Evolutionary conservation across 1,140 invertebrate genomes (phyloP).

Genomic region (Solenopsis invicta): DNA sequence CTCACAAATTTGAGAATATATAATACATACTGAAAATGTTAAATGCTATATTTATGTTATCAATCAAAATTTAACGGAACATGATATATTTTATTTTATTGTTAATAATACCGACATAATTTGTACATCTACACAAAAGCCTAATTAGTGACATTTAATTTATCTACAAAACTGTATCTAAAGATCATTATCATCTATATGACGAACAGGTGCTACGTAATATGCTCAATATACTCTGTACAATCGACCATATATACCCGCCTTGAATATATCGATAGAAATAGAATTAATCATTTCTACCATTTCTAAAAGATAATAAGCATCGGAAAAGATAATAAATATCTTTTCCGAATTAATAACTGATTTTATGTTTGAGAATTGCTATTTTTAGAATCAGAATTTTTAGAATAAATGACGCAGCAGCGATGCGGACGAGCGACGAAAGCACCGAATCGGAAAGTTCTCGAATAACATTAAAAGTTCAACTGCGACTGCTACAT

Average conservation of each 20-base stretch:
- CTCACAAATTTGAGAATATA: neutral
- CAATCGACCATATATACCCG: constrained; percentile 15
- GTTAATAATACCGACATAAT: neutral
- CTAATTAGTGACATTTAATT: neutral
- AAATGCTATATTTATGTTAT: neutral
- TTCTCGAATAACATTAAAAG: constrained; percentile 47
- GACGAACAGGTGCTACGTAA: neutral
- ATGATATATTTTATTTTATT: neutral
- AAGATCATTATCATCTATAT: neutral
- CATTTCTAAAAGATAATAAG: neutral
- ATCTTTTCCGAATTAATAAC: constrained; percentile 43
- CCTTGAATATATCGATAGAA: neutral
- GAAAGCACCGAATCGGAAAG: constrained; percentile 25
- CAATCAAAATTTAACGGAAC: neutral
- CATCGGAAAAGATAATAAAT: too few relatives aligned
- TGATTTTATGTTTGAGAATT: neutral
- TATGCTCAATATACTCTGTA: neutral
- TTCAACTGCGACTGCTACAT: constrained; percentile 5
- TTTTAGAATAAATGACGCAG: neutral
- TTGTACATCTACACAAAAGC: neutral
- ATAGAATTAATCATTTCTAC: neutral
- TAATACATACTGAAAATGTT: neutral
- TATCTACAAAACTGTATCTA: neutral
- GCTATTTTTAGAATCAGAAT: constrained; percentile 16
- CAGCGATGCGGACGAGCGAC: neutral